Conservation (phyloP, 1,140 invertebrate species). For the Pseudomyrmex dendroicus region DNA sequence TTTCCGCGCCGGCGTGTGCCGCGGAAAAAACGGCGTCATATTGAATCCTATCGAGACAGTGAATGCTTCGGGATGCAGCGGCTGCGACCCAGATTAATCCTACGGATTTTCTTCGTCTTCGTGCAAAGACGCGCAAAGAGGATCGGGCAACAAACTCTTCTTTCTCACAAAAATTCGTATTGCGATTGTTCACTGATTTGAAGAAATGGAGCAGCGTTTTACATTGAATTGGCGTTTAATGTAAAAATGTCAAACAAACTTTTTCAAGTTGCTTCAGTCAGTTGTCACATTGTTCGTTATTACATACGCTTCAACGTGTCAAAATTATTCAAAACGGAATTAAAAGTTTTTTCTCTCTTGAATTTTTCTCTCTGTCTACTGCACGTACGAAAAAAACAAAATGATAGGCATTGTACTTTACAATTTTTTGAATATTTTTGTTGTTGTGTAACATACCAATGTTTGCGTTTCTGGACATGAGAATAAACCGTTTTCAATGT, state of each 20-base stretch:
- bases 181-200: constrained; percentile 20
- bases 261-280: background rate
- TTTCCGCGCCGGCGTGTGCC: background rate
- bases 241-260: background rate
- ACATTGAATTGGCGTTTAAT: background rate
- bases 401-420: too few relatives aligned
- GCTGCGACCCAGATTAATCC: constrained; percentile 43
- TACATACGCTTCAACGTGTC: background rate
- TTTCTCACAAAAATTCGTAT: constrained; percentile 9
- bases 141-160: background rate
- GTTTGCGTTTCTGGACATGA: background rate
- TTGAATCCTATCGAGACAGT: constrained; percentile 50
- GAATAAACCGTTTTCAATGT: constrained; percentile 13
- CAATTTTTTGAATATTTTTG: background rate
- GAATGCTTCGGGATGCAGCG: constrained; percentile 44
- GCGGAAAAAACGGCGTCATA: constrained; percentile 32
- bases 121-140: background rate
- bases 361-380: too few relatives aligned
- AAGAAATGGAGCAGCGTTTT: background rate
- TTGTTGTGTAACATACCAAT: background rate
- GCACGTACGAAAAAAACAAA: too few relatives aligned
- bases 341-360: too few relatives aligned
- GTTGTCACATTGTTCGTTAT: background rate
- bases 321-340: background rate
- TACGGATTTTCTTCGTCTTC: constrained; percentile 26